phyloP scores from a whole-genome alignment of 2,113 vertebrate species.

The Boulengeromyrus knoepffleri region DNA sequence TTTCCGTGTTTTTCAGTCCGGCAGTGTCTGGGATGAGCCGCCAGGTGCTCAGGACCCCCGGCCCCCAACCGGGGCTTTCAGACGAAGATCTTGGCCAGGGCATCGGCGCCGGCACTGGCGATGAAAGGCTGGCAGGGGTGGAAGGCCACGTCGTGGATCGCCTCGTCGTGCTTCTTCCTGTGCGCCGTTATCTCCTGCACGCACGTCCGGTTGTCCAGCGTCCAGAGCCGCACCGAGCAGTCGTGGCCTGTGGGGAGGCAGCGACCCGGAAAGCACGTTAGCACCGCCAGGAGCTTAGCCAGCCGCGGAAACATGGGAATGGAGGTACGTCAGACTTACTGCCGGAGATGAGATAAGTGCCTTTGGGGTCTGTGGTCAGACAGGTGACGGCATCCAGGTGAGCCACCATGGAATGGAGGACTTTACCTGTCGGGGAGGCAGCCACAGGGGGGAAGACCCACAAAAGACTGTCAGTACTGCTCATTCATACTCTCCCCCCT shows the following conservation, averaged over 20 bases:
- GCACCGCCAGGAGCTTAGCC: not conserved
- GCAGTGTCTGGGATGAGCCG: not conserved
- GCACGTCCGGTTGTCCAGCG: slow-evolving; percentile 81
- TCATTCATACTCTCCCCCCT: not conserved
- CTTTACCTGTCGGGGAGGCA: slow-evolving; percentile 58
- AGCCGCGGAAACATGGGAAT: not conserved
- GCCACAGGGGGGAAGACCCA: not conserved
- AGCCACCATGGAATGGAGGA: slow-evolving; percentile 83
- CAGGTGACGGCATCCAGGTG: slow-evolving; percentile 85
- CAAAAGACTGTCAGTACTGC: not conserved
- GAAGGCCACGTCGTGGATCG: slow-evolving; percentile 86
- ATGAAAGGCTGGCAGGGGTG: slow-evolving; percentile 81
- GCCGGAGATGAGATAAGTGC: slow-evolving; percentile 85
- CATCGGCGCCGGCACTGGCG: slow-evolving; percentile 78
- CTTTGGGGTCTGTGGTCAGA: slow-evolving; percentile 79
- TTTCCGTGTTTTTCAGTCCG: not conserved
- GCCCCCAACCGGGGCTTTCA: slow-evolving; percentile 47
- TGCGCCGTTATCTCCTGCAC: slow-evolving; percentile 89
- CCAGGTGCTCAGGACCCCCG: not conserved
- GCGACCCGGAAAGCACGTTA: not conserved
- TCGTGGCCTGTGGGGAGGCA: slow-evolving; percentile 69
- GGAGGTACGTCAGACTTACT: slow-evolving; percentile 62
- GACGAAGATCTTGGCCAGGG: slow-evolving; percentile 85
- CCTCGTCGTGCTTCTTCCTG: slow-evolving; percentile 87
- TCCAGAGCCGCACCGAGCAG: slow-evolving; percentile 87